Percentiles rank a stretch among this genome's conserved stretches.
Evolutionary conservation across 1,140 invertebrate genomes (phyloP).

Genomic region (Bombus fervidus): DNA sequence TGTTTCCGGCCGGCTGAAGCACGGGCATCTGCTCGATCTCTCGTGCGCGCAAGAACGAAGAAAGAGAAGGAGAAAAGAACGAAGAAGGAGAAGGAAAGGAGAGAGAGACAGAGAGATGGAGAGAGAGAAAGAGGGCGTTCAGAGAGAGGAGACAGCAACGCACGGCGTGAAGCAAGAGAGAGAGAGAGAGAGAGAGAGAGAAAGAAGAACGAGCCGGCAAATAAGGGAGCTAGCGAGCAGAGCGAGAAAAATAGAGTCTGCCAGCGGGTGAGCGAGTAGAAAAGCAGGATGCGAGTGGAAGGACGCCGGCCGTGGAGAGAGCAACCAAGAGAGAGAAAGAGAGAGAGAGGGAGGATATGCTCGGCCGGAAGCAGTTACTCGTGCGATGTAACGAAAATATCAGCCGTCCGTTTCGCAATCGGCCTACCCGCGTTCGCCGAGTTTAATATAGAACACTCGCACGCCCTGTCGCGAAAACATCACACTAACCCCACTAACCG

Average conservation of each 20-base stretch:
- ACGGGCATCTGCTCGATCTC: slow-evolving; percentile 59
- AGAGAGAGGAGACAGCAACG: not conserved
- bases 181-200: not conserved
- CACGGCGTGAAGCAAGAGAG: not conserved
- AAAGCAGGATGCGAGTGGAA: slow-evolving; percentile 36
- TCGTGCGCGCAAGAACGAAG: slow-evolving; percentile 43
- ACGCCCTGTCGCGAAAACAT: slow-evolving; percentile 72
- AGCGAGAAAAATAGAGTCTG: slow-evolving; percentile 50
- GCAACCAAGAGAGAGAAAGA: slow-evolving; percentile 19
- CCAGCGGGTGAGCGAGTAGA: slow-evolving; percentile 46
- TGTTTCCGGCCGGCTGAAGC: slow-evolving; percentile 69
- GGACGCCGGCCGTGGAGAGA: slow-evolving; percentile 43
- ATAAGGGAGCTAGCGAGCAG: slow-evolving; percentile 34
- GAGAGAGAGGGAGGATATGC: slow-evolving; percentile 39
- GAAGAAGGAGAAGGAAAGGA: not conserved
- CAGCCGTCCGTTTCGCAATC: slow-evolving; percentile 77
- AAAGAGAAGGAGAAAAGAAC: slow-evolving; percentile 1
- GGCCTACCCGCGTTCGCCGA: slow-evolving; percentile 72
- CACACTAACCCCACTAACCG: slow-evolving; percentile 59
- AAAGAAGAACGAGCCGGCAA: slow-evolving; percentile 38
- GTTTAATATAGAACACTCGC: slow-evolving; percentile 79
- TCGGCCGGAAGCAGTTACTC: slow-evolving; percentile 80
- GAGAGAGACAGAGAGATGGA: not conserved
- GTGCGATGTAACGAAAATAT: slow-evolving; percentile 79
- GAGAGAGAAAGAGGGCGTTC: slow-evolving; percentile 16